Conservation (phyloP, 2,888 invertebrate species). For the Muschampia plurimacula region DNA sequence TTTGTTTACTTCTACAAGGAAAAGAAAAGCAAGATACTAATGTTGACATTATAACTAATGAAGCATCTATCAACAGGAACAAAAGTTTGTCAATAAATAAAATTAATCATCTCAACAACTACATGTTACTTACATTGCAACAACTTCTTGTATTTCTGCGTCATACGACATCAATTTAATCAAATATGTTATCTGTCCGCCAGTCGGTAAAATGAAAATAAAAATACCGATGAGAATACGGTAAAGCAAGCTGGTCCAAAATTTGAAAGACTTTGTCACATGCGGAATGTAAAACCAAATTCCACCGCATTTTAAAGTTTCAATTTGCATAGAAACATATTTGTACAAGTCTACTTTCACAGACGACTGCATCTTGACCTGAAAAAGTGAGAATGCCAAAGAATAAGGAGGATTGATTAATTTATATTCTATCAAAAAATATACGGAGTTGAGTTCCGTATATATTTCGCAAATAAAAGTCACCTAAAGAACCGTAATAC, state of each 20-base stretch:
- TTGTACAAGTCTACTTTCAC: slow-evolving; percentile 51
- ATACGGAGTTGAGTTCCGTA: no score
- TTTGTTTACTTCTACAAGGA: no score
- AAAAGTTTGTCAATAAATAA: no score
- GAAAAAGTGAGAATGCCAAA: background rate
- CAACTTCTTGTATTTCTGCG: slow-evolving; percentile 59
- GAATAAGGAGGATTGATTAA: no score
- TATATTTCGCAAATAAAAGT: no score
- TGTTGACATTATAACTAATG: no score
- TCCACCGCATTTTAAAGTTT: slow-evolving; percentile 54
- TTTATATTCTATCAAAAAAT: no score
- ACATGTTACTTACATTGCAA: slow-evolving; percentile 59
- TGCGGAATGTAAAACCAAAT: slow-evolving; percentile 63
- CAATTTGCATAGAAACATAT: slow-evolving; percentile 57
- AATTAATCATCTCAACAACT: no score
- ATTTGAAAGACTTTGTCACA: slow-evolving; percentile 50
- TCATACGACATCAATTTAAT: slow-evolving; percentile 53
- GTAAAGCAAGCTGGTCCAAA: slow-evolving; percentile 53
- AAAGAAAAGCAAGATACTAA: no score
- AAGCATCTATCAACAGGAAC: no score
- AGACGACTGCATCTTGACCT: slow-evolving; percentile 50
- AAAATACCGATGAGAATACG: slow-evolving; percentile 51
- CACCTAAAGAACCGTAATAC: no score
- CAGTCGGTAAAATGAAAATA: slow-evolving; percentile 55
- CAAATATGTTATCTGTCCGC: slow-evolving; percentile 56